Base-by-base conservation (phyloP, 2,888 invertebrate genomes). In the Coremacera marginata region DNA sequence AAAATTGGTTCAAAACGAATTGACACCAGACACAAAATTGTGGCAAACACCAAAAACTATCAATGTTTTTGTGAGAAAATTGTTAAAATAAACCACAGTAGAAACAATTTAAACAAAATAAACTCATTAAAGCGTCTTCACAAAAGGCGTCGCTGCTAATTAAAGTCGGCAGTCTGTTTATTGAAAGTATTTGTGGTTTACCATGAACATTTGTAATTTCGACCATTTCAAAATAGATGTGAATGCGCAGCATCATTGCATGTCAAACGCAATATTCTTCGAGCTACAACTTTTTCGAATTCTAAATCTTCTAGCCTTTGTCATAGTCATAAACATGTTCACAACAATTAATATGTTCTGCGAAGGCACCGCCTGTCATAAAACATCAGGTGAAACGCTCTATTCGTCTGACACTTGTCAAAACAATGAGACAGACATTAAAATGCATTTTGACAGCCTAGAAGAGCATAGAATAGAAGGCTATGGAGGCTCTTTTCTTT, bases 21-120 rank as follows among this genome's bases (percentile, higher is more conserved):
- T 60, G 60, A 27, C 57, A 57, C 25, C 27, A 60, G 60, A 60
- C 60, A 27, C 22, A 60, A 22, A 60, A 60, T 60, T 8, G 25
- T 60, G 14, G 3, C 25, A 5, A 27, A 5, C 11, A 14, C 44
- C 44, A 44, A 11, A 11, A 44, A 2, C 14, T 44, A 44, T 44
- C 44, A 44, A 2, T 44, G 44, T 11, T 44, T 44, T 14, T 11
- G 11, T 11, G 2, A 44, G 44, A 44, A 44, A 65, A 65, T 65
- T 65, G 37, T 65, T 65, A 14, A 65, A 65, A 65, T 65, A 65
- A 65, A 65, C 63, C 37, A 31, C 63, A 65, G 31, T 25, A 3
- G 63, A 65, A 65, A 34, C 63, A 65, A 34, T n/a, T 31, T 16
- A 16, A 65, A 25, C 14, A 31, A 65, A 65, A 65, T 31, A 37